A percentile compares a stretch with the other conserved stretches of the same genome.
These are phyloP conservation scores for Gymnoscopelus microlampas DNA, from an alignment of 2,797 vertebrate genomes.

Conservation along the genomic window DNA sequence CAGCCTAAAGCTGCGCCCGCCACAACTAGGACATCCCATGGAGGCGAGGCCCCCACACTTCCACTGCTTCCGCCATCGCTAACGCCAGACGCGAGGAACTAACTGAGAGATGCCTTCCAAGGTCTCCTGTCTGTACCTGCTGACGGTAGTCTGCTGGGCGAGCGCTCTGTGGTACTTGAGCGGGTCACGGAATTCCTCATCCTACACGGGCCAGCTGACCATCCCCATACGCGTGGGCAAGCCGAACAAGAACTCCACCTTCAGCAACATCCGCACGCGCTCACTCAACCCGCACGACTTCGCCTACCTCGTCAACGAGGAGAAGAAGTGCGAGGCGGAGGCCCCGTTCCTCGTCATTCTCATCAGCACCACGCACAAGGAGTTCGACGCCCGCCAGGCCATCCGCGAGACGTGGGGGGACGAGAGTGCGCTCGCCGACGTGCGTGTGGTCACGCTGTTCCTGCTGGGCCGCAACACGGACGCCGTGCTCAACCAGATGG, in stretches of 20 bases:
- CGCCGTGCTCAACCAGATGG: conserved; percentile 95
- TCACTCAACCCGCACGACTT: conserved; percentile 97
- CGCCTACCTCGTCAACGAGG: conserved; percentile 94
- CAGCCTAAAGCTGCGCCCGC: conserved; percentile 82
- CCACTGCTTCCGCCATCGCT: conserved; percentile 60
- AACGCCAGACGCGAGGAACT: conserved; percentile 54
- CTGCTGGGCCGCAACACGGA: conserved; percentile 92
- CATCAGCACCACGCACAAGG: conserved; percentile 98
- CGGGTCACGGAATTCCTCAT: conserved; percentile 90
- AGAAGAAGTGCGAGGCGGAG: conserved; percentile 90
- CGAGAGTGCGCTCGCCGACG: conserved; percentile 91
- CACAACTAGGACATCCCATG: conserved; percentile 70
- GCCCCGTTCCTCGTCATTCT: conserved; percentile 94
- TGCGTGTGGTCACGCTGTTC: conserved; percentile 92
- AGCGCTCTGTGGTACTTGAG: conserved; percentile 98
- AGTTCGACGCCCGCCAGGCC: conserved; percentile 96
- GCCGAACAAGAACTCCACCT: conserved; percentile 87
- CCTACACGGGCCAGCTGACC: conserved; percentile 87
- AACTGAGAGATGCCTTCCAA: conserved; percentile 93
- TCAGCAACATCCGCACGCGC: conserved; percentile 94
- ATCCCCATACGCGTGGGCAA: conserved; percentile 83
- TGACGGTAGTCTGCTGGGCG: conserved; percentile 99
- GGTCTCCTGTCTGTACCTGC: conserved; percentile 94
- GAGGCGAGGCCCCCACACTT: conserved; percentile 73
- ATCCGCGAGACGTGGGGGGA: conserved; percentile 99